Percentiles rank a stretch among this genome's conserved stretches.
phyloP scores from a whole-genome alignment of 2,888 invertebrate species.

The Pedicia rivosa region DNA sequence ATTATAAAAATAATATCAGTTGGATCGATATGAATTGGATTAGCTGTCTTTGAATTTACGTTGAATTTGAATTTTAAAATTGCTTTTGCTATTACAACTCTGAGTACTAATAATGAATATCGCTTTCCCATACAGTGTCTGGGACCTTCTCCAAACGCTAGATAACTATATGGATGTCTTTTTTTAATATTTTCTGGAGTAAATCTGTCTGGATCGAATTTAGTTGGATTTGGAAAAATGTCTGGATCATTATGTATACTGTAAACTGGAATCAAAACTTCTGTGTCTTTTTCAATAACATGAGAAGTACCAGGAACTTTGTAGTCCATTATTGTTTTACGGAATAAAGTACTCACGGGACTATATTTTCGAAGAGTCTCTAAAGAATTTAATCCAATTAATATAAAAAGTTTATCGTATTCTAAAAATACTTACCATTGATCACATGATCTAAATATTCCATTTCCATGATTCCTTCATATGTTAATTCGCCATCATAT shows the following conservation, averaged over 20 bases:
- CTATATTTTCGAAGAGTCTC: conserved; percentile 40
- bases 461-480: conserved; percentile 27
- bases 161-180: conserved; percentile 23
- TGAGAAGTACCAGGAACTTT: conserved; percentile 29
- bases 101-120: too few species aligned
- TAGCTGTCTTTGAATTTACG: too few species aligned
- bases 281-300: conserved; percentile 33
- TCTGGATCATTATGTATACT: conserved; percentile 43
- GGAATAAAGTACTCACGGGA: conserved; percentile 31
- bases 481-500: conserved; percentile 23
- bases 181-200: conserved; percentile 33
- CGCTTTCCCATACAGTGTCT: conserved; percentile 31
- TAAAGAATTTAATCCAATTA: too few species aligned
- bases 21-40: too few species aligned
- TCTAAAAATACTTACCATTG: conserved; percentile 32
- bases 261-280: conserved; percentile 36
- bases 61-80: too few species aligned
- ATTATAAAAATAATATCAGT: too few species aligned
- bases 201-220: conserved; percentile 45
- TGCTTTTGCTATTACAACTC: too few species aligned
- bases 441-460: conserved; percentile 28
- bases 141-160: conserved; percentile 31
- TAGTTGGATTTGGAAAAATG: conserved; percentile 41
- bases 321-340: conserved; percentile 32
- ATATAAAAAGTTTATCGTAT: too few species aligned